Evolutionary conservation across 1,140 invertebrate genomes (phyloP).

Genomic region (Caenorhabditis tropicalis): DNA sequence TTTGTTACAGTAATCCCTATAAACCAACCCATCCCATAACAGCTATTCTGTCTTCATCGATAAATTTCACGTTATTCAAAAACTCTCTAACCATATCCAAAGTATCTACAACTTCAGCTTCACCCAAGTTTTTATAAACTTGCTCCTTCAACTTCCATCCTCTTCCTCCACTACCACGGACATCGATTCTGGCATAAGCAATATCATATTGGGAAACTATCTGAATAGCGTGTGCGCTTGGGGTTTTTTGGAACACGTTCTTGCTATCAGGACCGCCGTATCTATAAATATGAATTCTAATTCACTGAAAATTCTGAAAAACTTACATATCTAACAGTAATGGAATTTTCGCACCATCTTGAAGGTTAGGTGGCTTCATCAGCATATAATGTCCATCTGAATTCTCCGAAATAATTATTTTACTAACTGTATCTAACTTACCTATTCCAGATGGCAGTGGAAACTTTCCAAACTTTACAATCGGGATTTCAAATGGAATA

Average conservation of each 20-base stretch:
- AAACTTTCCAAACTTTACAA: constrained; percentile 7
- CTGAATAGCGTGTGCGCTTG: constrained; percentile 14
- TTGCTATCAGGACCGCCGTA: constrained; percentile 52
- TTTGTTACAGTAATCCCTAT: no score
- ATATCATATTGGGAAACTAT: constrained; percentile 48
- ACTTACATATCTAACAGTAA: constrained; percentile 44
- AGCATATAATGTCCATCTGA: constrained; percentile 48
- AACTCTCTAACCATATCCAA: constrained; percentile 51
- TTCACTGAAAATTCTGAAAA: background rate
- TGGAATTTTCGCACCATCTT: constrained; percentile 30
- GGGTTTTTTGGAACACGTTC: background rate
- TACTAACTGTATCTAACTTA: no score
- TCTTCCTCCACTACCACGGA: constrained; percentile 62
- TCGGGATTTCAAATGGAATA: constrained; percentile 45
- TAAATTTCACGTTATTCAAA: constrained; percentile 58
- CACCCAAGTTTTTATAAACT: constrained; percentile 37
- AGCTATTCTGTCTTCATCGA: constrained; percentile 65
- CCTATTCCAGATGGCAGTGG: constrained; percentile 45
- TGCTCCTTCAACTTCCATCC: constrained; percentile 54
- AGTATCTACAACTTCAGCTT: constrained; percentile 26
- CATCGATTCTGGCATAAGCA: constrained; percentile 62
- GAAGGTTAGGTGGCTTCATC: constrained; percentile 38
- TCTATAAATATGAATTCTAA: background rate
- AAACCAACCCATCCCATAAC: constrained; percentile 68
- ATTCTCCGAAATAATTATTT: no score